Conservation (phyloP, 2,797 vertebrate genomes). For the Rousettus madagascariensis region DNA sequence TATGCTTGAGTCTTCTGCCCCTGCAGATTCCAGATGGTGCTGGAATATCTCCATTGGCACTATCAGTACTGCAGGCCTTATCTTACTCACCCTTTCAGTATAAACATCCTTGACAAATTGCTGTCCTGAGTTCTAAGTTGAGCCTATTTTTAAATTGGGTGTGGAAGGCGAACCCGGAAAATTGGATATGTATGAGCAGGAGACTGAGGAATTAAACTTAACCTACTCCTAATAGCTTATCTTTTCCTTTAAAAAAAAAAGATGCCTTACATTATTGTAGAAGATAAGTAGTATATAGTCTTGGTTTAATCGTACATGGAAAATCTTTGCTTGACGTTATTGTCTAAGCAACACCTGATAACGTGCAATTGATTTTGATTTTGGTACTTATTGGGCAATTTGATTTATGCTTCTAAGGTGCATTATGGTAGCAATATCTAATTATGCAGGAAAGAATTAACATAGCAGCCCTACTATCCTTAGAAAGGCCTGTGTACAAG, state of each 20-base stretch:
- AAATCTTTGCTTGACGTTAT: slow-evolving; percentile 7
- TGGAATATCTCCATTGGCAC: background rate
- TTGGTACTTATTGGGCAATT: background rate
- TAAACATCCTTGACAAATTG: background rate
- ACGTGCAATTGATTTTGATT: background rate
- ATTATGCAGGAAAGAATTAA: background rate
- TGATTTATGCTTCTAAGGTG: background rate
- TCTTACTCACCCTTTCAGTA: background rate
- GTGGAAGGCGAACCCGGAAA: background rate
- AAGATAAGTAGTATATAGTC: background rate
- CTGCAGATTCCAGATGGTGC: background rate
- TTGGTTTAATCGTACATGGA: background rate
- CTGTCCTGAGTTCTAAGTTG: background rate
- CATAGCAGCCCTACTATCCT: background rate
- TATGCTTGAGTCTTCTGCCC: background rate
- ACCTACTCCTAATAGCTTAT: background rate
- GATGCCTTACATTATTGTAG: background rate
- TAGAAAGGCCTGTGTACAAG: background rate
- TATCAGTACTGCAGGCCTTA: background rate
- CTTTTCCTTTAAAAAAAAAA: background rate
- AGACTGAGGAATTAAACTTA: background rate
- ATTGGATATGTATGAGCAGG: background rate
- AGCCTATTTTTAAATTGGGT: background rate
- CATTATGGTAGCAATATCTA: background rate
- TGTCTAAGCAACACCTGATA: slow-evolving; percentile 4